Conservation (phyloP, 2,797 vertebrate species). For the Spheniscus humboldti region DNA sequence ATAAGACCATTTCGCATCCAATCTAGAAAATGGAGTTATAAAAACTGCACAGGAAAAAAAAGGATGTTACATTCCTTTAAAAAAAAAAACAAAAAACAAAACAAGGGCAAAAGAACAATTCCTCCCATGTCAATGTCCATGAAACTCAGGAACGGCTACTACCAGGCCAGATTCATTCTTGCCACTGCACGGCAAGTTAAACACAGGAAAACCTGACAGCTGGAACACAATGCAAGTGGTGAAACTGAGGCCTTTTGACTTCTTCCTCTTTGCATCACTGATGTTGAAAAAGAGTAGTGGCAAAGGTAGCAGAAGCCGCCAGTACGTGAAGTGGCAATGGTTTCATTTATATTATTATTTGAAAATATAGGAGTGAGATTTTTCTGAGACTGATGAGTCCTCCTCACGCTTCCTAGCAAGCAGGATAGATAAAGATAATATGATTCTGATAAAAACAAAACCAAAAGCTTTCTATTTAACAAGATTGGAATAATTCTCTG, state of each 20-base stretch:
- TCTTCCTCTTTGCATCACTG: background rate
- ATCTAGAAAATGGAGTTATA: background rate
- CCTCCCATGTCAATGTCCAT: background rate
- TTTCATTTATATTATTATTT: background rate
- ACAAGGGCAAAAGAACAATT: background rate
- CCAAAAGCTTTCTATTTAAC: background rate
- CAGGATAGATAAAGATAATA: background rate
- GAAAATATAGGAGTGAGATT: background rate
- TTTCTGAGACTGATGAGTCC: background rate
- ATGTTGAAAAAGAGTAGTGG: background rate
- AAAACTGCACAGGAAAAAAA: background rate
- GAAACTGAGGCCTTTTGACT: background rate
- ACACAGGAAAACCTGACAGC: background rate
- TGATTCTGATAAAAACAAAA: background rate
- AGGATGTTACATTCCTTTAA: too few species aligned
- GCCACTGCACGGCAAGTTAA: background rate
- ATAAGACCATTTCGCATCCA: background rate
- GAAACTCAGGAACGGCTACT: background rate
- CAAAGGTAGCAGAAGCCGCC: background rate
- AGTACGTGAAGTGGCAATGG: background rate
- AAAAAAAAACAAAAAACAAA: too few species aligned
- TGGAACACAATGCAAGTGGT: background rate
- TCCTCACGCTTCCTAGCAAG: background rate
- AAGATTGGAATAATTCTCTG: background rate
- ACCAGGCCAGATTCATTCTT: background rate